Evolutionary conservation across 2,888 invertebrate genomes (phyloP), one percentile per base, ranked within the genome.

Genomic region (Meiosimyza decipiens): DNA sequence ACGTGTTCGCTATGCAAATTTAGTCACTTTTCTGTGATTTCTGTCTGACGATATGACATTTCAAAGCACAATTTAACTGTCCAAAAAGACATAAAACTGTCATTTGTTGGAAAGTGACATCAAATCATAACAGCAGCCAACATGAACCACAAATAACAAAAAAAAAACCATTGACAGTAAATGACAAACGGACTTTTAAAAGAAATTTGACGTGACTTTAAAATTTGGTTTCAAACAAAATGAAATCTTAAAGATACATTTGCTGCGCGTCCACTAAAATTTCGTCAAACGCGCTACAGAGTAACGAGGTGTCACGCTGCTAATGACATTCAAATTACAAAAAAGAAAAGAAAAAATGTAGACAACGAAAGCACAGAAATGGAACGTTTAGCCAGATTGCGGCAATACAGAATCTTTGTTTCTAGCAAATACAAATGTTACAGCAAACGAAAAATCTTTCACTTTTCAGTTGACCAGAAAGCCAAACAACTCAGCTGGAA

Each of bases 301-400:
- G 22, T 16, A 67, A 49, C 59, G 64, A 70, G 73, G 74, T 76
- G 77, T 76, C 75, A 75, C 75, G 82, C 77, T 79, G 80, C 81
- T 81, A 81, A 81, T 82, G 81, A 79, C 82, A 79, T 79, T 81
- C 78, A 79, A 81, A 82, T 79, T 82, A 80, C 78, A 77, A 78
- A 80, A 73, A 80, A 73, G 54, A 62, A n/a, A n/a, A 15, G 1
- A 62, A 62, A 15, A 62, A 62, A 40, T 40, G 1, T 2, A 40
- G 1, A 7, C 6, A 40, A 6, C 40, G 9, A 40, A 40, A 6
- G 6, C n/a, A 47, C 33, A 40, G 40, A 40, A 40, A 40, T 40
- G 40, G 40, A 40, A 40, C 40, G 40, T 22, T 22, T 3, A 40
- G 7, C 4, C 2, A 40, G 22, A 22, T 22, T 22, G 4, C 28